Evolutionary conservation across 2,113 vertebrate species (phyloP).

Genomic region (Monopterus albus): DNA sequence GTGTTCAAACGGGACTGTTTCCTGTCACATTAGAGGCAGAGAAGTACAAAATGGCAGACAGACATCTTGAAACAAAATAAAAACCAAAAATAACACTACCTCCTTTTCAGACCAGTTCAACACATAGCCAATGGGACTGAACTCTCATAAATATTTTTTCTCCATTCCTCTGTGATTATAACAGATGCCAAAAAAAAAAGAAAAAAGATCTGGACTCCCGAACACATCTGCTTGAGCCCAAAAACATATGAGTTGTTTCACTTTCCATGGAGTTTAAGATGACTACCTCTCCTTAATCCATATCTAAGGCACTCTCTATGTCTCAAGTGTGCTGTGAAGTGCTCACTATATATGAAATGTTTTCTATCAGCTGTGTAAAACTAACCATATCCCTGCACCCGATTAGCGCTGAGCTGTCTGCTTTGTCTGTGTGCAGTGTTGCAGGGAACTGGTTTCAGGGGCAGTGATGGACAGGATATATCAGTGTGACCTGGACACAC

Average conservation of each 20-base stretch:
- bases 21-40: slow-evolving; percentile 64
- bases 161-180: slow-evolving; percentile 71
- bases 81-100: slow-evolving; percentile 87
- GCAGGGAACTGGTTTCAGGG: slow-evolving; percentile 66
- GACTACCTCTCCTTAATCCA: slow-evolving; percentile 84
- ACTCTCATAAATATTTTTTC: slow-evolving; percentile 60
- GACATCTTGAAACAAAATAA: slow-evolving; percentile 74
- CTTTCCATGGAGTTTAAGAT: slow-evolving; percentile 70
- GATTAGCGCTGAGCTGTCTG: slow-evolving; percentile 71
- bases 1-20: slow-evolving; percentile 65
- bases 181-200: slow-evolving; percentile 78
- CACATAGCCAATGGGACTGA: slow-evolving; percentile 76
- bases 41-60: slow-evolving; percentile 72
- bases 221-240: slow-evolving; percentile 70
- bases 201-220: slow-evolving; percentile 64
- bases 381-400: slow-evolving; percentile 72
- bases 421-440: slow-evolving; percentile 65
- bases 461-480: slow-evolving; percentile 65
- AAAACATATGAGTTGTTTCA: slow-evolving; percentile 71
- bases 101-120: slow-evolving; percentile 83
- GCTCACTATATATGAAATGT: slow-evolving; percentile 67
- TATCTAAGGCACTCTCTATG: slow-evolving; percentile 66
- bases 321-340: slow-evolving; percentile 73
- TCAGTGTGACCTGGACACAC: slow-evolving; percentile 40
- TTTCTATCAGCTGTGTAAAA: slow-evolving; percentile 70